Evolutionary conservation across 2,797 vertebrate genomes (phyloP).

Genomic region (Sebastes nivosus): DNA sequence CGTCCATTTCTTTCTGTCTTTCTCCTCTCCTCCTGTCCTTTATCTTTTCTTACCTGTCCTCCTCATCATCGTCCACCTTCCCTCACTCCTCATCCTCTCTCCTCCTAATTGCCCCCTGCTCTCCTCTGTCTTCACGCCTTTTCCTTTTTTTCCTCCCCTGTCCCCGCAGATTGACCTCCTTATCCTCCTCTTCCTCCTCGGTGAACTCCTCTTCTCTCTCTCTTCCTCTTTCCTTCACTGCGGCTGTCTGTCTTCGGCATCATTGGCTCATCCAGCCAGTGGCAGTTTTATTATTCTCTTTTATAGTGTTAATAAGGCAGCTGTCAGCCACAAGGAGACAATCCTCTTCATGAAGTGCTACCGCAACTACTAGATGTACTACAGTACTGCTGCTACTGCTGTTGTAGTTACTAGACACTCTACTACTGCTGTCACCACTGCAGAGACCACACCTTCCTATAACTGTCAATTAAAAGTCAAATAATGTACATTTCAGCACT

Average conservation of each 20-base stretch:
- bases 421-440: not conserved
- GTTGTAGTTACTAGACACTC: not conserved
- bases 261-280: constrained; percentile 28
- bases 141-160: too few relatives aligned
- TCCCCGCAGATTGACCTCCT: not conserved
- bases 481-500: not conserved
- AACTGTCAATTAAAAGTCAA: not conserved
- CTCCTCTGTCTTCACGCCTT: not conserved
- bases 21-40: not conserved
- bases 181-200: not conserved
- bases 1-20: not conserved
- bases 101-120: not conserved
- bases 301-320: constrained; percentile 62
- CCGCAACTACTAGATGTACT: not conserved
- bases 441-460: not conserved
- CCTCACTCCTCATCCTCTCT: not conserved
- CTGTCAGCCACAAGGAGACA: constrained; percentile 52
- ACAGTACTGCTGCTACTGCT: not conserved
- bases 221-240: not conserved
- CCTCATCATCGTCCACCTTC: not conserved
- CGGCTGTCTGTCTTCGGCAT: constrained; percentile 25
- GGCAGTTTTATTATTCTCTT: constrained; percentile 61
- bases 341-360: constrained; percentile 19
- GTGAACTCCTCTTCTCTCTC: not conserved
- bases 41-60: not conserved